These are phyloP conservation scores for Pseudorhiza aurosa DNA, from an alignment of 30 jellyfish, hydroid and myxozoan species.

Conservation along the genomic window DNA sequence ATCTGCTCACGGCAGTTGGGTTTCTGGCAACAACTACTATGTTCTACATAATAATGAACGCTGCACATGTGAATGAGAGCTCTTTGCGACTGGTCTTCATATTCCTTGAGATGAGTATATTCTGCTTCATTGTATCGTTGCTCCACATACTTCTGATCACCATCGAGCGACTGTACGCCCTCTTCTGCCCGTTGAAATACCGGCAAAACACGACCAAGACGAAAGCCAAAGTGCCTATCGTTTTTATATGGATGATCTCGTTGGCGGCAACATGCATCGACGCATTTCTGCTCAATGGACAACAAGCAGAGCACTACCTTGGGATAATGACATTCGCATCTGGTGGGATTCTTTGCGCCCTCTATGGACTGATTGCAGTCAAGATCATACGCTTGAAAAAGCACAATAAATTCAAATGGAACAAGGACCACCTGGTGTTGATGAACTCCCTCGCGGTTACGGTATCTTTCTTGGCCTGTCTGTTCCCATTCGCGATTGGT, in stretches of 20 bases:
- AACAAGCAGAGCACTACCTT: background rate
- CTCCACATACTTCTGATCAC: conserved; percentile 38
- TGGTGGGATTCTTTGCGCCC: conserved; percentile 23
- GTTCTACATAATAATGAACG: background rate
- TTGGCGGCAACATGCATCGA: background rate
- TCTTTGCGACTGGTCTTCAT: background rate
- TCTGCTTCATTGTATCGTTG: conserved; percentile 35
- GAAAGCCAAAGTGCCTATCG: conserved; percentile 5
- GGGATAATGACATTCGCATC: conserved; percentile 10
- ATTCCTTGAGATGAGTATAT: background rate
- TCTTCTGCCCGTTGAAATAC: conserved; percentile 17
- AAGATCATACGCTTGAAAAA: conserved; percentile 4
- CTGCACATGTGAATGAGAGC: background rate
- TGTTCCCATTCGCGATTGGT: conserved; percentile 37
- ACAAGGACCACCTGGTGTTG: conserved; percentile 20
- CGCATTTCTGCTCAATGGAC: background rate
- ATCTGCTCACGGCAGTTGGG: background rate
- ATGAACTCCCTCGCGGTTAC: conserved; percentile 52
- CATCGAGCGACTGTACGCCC: conserved; percentile 24
- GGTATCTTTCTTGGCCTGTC: conserved; percentile 19
- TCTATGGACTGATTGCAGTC: conserved; percentile 26
- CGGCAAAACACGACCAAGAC: conserved; percentile 33
- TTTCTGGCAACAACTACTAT: conserved; percentile 9
- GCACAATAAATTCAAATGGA: background rate
- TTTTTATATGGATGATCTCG: conserved; percentile 28